phyloP scores from a whole-genome alignment of 2,888 invertebrate genomes.

The Campaea margaritaria region DNA sequence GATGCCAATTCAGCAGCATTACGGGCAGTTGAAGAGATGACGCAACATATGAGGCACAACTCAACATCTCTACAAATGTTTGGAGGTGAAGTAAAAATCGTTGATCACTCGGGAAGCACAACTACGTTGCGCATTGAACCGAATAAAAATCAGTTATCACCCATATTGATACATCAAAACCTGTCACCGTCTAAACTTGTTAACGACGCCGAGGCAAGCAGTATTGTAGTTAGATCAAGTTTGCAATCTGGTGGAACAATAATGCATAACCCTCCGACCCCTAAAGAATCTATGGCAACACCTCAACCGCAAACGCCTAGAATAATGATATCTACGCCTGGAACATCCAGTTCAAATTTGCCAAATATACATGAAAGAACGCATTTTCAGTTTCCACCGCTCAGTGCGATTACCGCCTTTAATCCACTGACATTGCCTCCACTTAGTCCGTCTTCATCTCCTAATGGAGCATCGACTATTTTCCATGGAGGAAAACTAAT shows the following conservation, averaged over 20 bases:
- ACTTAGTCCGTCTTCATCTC: slow-evolving; percentile 72
- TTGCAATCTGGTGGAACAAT: slow-evolving; percentile 94
- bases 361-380: slow-evolving; percentile 80
- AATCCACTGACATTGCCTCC: slow-evolving; percentile 88
- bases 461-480: slow-evolving; percentile 87
- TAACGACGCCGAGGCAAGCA: slow-evolving; percentile 84
- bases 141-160: slow-evolving; percentile 84
- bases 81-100: slow-evolving; percentile 91
- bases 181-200: slow-evolving; percentile 76
- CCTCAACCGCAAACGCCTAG: slow-evolving; percentile 83
- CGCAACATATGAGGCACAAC: slow-evolving; percentile 84
- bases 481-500: slow-evolving; percentile 90
- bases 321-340: slow-evolving; percentile 82
- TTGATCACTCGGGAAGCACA: slow-evolving; percentile 88
- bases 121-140: slow-evolving; percentile 89
- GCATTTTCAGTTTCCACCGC: slow-evolving; percentile 88
- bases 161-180: slow-evolving; percentile 81
- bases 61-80: slow-evolving; percentile 88
- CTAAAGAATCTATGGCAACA: slow-evolving; percentile 72
- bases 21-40: slow-evolving; percentile 85
- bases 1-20: slow-evolving; percentile 79
- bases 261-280: slow-evolving; percentile 86
- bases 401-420: slow-evolving; percentile 89
- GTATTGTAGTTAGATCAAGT: slow-evolving; percentile 92
- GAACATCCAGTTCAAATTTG: slow-evolving; percentile 83